Evolutionary conservation across 2,888 invertebrate species (phyloP).

Genomic region (Eristalis tenax): DNA sequence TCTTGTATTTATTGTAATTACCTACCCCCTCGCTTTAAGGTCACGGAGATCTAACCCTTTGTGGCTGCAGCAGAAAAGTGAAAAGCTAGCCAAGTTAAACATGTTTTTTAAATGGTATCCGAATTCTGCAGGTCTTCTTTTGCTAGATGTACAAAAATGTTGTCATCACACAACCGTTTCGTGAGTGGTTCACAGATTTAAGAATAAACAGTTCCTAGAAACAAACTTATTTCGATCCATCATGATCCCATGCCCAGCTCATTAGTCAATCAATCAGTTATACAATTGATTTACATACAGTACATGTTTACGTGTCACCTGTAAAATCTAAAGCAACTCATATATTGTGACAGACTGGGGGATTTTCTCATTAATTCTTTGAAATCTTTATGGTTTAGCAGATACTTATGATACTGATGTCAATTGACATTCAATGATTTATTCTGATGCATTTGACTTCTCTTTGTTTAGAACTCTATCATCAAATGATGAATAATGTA

Average conservation of each 20-base stretch:
- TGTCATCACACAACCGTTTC: neutral
- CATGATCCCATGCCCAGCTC: no score
- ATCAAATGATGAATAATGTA: neutral
- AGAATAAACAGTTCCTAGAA: neutral
- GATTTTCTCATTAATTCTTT: neutral
- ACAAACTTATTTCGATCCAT: no score
- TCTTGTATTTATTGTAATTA: neutral
- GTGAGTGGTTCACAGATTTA: neutral
- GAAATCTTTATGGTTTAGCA: neutral
- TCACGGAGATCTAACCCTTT: no score
- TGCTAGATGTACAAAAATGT: neutral
- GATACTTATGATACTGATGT: neutral
- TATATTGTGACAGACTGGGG: neutral
- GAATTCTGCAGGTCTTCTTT: neutral
- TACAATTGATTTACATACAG: no score
- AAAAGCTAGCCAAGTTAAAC: no score
- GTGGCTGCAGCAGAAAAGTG: no score
- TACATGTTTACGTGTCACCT: no score
- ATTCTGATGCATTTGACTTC: neutral
- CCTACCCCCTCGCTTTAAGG: no score
- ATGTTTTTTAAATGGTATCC: neutral
- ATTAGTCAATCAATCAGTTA: no score
- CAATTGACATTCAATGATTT: neutral
- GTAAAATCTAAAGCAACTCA: neutral
- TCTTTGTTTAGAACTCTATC: neutral